phyloP scores from a whole-genome alignment of 2,888 invertebrate species.

The Keiferia lycopersicella region DNA sequence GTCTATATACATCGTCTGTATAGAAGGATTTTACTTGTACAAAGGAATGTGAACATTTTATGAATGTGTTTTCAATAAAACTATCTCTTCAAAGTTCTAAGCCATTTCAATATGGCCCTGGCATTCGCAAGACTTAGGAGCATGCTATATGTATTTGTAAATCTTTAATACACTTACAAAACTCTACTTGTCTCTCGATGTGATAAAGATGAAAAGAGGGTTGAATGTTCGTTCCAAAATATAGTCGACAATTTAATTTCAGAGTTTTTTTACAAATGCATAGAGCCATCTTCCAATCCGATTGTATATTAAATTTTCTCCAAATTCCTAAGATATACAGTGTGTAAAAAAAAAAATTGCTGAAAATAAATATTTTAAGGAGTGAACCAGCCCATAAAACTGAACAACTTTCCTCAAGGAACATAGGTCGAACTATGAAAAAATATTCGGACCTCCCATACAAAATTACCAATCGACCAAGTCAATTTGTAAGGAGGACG shows the following conservation, averaged over 20 bases:
- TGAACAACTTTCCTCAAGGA: no score
- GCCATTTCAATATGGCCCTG: not conserved
- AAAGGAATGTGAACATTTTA: not conserved
- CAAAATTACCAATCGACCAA: no score
- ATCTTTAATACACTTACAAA: not conserved
- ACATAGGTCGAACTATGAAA: no score
- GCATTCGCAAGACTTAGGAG: not conserved
- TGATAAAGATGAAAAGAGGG: not conserved
- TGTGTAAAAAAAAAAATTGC: not conserved
- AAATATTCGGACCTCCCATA: no score
- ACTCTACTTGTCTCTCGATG: not conserved
- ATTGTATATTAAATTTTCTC: not conserved
- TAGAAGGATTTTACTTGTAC: constrained; percentile 10
- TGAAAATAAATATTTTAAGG: no score
- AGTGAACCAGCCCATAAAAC: no score
- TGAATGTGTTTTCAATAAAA: not conserved
- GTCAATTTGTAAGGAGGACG: no score
- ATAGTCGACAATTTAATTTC: not conserved
- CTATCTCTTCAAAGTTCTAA: not conserved
- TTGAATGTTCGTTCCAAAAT: not conserved
- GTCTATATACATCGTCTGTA: constrained; percentile 9
- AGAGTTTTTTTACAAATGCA: not conserved
- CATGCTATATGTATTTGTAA: not conserved
- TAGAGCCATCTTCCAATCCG: not conserved
- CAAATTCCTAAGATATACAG: not conserved